These are phyloP conservation scores for Alitta virens DNA, from an alignment of 2,888 invertebrate genomes.

Conservation along the genomic window DNA sequence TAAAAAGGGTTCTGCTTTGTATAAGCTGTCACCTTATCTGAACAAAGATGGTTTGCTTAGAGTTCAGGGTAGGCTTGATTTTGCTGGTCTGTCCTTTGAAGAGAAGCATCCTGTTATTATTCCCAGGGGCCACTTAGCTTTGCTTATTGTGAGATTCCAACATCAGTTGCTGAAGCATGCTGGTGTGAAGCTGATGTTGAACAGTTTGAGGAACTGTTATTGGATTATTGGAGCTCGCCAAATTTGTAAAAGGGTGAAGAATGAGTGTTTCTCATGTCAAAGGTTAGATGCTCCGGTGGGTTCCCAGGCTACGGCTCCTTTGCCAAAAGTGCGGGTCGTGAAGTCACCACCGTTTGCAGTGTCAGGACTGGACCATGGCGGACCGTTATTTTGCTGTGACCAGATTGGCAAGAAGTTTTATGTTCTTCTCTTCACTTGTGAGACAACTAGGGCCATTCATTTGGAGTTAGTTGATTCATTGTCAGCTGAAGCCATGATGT, in stretches of 20 bases:
- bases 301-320: too few relatives aligned
- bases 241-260: background rate
- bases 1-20: background rate
- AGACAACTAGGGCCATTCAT: conserved; percentile 19
- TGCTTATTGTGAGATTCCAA: background rate
- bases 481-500: conserved; percentile 4
- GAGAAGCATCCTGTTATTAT: too few relatives aligned
- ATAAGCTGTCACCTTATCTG: background rate
- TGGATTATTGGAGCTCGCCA: conserved; percentile 7
- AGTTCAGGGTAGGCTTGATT: too few relatives aligned
- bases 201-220: background rate
- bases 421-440: conserved; percentile 20
- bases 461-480: conserved; percentile 17
- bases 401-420: conserved; percentile 9
- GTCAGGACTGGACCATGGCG: conserved; percentile 23
- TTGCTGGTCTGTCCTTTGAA: too few relatives aligned
- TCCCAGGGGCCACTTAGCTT: background rate
- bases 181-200: background rate
- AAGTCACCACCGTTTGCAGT: too few relatives aligned
- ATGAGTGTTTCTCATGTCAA: too few relatives aligned
- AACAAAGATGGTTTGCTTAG: too few relatives aligned
- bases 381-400: conserved; percentile 12
- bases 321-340: conserved; percentile 10
- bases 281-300: too few relatives aligned
- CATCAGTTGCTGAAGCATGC: conserved; percentile 10